A percentile compares a stretch with the other conserved stretches of the same genome.
phyloP scores from a whole-genome alignment of 2,888 invertebrate genomes.

The Lasioglossum lativentre region DNA sequence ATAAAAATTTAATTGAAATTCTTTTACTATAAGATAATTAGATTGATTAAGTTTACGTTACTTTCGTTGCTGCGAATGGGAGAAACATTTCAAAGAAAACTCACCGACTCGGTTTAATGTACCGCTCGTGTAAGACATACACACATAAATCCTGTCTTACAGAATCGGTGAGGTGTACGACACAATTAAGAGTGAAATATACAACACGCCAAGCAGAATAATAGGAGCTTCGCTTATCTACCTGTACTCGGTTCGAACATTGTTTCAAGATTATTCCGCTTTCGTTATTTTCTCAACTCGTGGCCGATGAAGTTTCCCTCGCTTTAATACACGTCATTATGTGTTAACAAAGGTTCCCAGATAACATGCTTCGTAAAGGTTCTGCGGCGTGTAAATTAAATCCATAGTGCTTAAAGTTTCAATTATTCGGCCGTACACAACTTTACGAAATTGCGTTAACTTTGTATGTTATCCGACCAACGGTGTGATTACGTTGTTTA shows the following conservation, averaged over 20 bases:
- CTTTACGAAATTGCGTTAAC: background rate
- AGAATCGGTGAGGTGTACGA: slow-evolving; percentile 29
- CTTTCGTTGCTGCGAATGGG: background rate
- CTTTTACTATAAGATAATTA: background rate
- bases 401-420: slow-evolving; percentile 14
- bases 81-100: background rate
- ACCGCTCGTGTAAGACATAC: background rate
- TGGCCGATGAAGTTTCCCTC: slow-evolving; percentile 12
- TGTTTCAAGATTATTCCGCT: slow-evolving; percentile 26
- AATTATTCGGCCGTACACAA: background rate
- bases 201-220: slow-evolving; percentile 20
- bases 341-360: background rate
- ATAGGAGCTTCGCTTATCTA: slow-evolving; percentile 26
- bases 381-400: background rate
- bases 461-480: background rate
- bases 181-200: slow-evolving; percentile 48
- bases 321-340: background rate
- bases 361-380: background rate
- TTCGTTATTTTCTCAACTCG: slow-evolving; percentile 4
- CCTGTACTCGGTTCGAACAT: slow-evolving; percentile 28
- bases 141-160: slow-evolving; percentile 15
- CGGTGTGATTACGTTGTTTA: background rate
- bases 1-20: too few species aligned
- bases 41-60: background rate
- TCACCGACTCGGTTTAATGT: slow-evolving; percentile 22